These are phyloP conservation scores for Ectemnius continuus DNA, from an alignment of 2,888 invertebrate species.

Conservation along the genomic window DNA sequence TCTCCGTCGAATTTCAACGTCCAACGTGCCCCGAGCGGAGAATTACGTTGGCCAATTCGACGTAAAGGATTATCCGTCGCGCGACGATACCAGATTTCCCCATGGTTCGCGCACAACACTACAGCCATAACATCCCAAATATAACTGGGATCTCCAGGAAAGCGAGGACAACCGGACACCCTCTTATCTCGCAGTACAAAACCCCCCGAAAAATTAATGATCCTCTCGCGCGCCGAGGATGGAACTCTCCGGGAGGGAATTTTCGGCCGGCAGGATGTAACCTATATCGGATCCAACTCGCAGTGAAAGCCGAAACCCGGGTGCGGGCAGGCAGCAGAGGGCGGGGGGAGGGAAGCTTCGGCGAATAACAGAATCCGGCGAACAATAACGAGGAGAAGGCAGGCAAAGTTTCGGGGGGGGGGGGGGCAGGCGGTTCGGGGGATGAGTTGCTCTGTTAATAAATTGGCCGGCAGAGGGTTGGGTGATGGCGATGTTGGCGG, in stretches of 20 bases:
- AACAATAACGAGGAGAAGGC: neutral
- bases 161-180: no score
- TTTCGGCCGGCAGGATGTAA: no score
- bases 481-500: slow-evolving; percentile 36
- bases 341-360: neutral
- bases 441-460: slow-evolving; percentile 51
- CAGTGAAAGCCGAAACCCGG: no score
- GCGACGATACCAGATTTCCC: slow-evolving; percentile 2
- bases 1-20: slow-evolving; percentile 38
- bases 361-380: neutral
- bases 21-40: slow-evolving; percentile 22
- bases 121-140: no score
- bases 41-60: slow-evolving; percentile 21
- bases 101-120: no score
- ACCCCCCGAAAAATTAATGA: slow-evolving; percentile 12
- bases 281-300: no score
- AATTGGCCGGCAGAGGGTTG: slow-evolving; percentile 44
- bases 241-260: no score
- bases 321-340: no score
- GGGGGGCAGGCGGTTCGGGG: no score
- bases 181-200: no score
- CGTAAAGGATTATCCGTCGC: slow-evolving; percentile 17
- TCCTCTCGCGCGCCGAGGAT: neutral
- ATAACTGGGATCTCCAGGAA: no score
- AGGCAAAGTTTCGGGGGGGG: slow-evolving; percentile 5